Base-by-base conservation (phyloP, 2,888 invertebrate genomes). In the Clistopyga incitator region DNA sequence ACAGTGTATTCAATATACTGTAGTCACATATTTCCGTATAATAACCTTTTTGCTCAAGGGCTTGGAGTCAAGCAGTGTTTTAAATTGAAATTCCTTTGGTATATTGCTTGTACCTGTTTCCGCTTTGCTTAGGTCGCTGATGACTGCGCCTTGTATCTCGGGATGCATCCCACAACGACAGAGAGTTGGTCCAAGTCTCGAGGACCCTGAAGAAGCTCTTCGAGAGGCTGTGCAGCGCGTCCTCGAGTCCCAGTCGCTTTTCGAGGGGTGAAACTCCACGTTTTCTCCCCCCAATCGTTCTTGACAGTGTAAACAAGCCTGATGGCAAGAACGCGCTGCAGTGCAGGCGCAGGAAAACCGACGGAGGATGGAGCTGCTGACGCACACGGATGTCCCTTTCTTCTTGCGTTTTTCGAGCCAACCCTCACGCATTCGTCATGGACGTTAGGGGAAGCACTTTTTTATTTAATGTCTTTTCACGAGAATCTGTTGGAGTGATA, bases 221-320 rank as follows among this genome's bases (percentile, higher is more conserved):
- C 59, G 72, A 72, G 52, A 47, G 67, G 59, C 29, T 67, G 81
- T 72, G 67, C 72, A 77, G 74, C 72, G 59, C 72, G 76, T 68
- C 72, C 81, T 77, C 77, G 72, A 81, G 67, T 59, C 77, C 61
- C 38, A 50, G 29, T 67, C 59, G 59, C 23, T 47, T 52, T 20
- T 56, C 64, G 61, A 59, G 67, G 42, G 64, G 56, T 64, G 67
- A 78, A 68, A 81, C 70, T 71, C 52, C 38, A 45, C 70, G 59
- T 56, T 59, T 67, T 10, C 11, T 20, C 1, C 45, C 77, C 70
- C 76, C n/a, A 47, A 52, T 13, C 54, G 61, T 81, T 75, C 81
- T 70, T 59, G 77, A 50, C 77, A 78, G 72, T 81, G 77, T 81
- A 81, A 81, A 81, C 81, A 81, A 77, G 77, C 77, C 61, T 47